These are phyloP conservation scores for Saxidomus purpurata DNA, from an alignment of 1,140 invertebrate genomes.

Conservation along the genomic window DNA sequence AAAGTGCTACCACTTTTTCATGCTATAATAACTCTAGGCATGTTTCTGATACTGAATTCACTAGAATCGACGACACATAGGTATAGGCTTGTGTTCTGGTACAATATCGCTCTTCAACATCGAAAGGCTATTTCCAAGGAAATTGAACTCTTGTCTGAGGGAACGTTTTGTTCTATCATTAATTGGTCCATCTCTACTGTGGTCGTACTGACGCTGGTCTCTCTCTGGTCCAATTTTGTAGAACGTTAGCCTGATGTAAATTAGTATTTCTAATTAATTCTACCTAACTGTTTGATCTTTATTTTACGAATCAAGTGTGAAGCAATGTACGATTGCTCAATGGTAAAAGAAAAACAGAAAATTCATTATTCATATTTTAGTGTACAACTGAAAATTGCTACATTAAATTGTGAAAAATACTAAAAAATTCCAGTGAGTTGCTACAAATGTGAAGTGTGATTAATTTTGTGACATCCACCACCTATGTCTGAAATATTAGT, in stretches of 20 bases:
- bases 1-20: too few relatives aligned
- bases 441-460: too few relatives aligned
- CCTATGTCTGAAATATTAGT: background rate
- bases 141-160: constrained; percentile 64
- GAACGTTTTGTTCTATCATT: constrained; percentile 63
- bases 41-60: background rate
- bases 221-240: constrained; percentile 75
- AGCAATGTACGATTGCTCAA: too few relatives aligned
- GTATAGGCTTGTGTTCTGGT: constrained; percentile 53
- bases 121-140: constrained; percentile 53
- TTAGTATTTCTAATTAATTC: background rate
- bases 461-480: background rate
- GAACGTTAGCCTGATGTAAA: constrained; percentile 71
- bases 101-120: constrained; percentile 63
- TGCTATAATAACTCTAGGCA: background rate
- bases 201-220: constrained; percentile 78
- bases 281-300: too few relatives aligned
- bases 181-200: constrained; percentile 80
- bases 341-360: too few relatives aligned
- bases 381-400: too few relatives aligned
- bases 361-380: too few relatives aligned
- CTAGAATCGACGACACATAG: constrained; percentile 45
- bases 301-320: too few relatives aligned
- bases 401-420: too few relatives aligned
- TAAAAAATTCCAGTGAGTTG: too few relatives aligned